Conservation (phyloP, 2,888 invertebrate genomes). For the Aricia artaxerxes region DNA sequence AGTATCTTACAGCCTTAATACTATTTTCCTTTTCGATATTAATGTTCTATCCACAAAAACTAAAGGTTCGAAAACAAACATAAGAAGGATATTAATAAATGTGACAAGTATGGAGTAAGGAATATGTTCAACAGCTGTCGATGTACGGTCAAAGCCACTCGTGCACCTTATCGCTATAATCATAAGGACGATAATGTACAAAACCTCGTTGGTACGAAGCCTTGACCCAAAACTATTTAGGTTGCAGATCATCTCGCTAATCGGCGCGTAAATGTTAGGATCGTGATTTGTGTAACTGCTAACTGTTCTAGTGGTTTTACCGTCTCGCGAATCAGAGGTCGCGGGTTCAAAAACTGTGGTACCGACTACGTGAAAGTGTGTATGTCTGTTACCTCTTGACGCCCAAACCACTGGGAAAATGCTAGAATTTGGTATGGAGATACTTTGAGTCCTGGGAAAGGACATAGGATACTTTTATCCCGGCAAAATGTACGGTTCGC, state of each 20-base stretch:
- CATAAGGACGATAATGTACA: background rate
- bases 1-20: no score
- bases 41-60: background rate
- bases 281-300: slow-evolving; percentile 21
- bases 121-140: slow-evolving; percentile 10
- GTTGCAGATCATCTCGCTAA: background rate
- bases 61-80: background rate
- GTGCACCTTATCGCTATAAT: background rate
- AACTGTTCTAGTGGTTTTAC: background rate
- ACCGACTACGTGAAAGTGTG: no score
- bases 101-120: background rate
- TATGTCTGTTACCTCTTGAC: no score
- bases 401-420: no score
- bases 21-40: background rate
- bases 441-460: no score
- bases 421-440: no score
- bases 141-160: background rate
- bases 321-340: background rate
- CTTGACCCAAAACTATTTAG: slow-evolving; percentile 27
- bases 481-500: no score
- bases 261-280: background rate
- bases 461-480: no score
- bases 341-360: background rate
- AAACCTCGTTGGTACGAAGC: background rate
- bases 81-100: slow-evolving; percentile 8